Conservation (phyloP, 1,140 invertebrate species). For the Aphidius ervi region DNA sequence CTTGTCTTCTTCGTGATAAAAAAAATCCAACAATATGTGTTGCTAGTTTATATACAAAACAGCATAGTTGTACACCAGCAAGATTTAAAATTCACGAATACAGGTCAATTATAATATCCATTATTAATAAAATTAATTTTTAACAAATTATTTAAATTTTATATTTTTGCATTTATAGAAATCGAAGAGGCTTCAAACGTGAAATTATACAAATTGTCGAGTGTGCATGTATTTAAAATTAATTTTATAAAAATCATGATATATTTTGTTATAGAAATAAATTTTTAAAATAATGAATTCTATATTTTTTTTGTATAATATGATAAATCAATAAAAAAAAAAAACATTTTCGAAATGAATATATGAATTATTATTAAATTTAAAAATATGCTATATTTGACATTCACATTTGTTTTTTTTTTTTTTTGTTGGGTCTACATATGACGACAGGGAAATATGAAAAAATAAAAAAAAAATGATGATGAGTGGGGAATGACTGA, state of each 20-base stretch:
- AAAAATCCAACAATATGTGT: slow-evolving; percentile 47
- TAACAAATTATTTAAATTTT: too few species aligned
- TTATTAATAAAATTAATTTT: slow-evolving; percentile 11
- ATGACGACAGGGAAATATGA: too few species aligned
- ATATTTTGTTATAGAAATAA: too few species aligned
- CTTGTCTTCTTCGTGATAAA: slow-evolving; percentile 47
- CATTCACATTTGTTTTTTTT: too few species aligned
- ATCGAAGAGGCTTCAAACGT: slow-evolving; percentile 42
- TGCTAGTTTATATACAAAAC: slow-evolving; percentile 44
- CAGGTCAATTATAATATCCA: slow-evolving; percentile 34
- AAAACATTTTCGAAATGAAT: too few species aligned
- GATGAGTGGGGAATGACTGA: too few species aligned
- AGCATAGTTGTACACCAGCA: slow-evolving; percentile 45
- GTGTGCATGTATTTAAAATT: slow-evolving; percentile 47
- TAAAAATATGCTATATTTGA: neutral
- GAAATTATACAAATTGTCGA: slow-evolving; percentile 51
- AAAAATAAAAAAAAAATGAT: neutral
- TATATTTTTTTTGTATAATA: too few species aligned
- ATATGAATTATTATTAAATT: too few species aligned
- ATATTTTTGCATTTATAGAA: slow-evolving; percentile 29
- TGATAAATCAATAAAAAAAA: neutral
- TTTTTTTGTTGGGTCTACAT: too few species aligned
- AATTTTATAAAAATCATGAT: neutral
- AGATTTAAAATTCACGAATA: slow-evolving; percentile 52
- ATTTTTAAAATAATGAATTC: too few species aligned